phyloP scores from a whole-genome alignment of 2,888 invertebrate species.

The Melangyna quadrimaculata region DNA sequence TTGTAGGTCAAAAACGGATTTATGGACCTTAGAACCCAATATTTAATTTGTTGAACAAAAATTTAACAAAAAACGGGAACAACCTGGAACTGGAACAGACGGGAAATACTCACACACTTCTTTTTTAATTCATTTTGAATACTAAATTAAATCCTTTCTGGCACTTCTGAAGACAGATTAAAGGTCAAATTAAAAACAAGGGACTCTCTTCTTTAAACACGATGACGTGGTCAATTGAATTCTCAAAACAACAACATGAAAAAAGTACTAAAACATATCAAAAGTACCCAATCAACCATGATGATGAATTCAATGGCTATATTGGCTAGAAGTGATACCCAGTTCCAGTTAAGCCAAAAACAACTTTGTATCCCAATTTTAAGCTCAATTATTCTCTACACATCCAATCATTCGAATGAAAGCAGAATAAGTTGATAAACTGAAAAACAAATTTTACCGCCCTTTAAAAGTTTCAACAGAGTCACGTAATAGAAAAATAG shows the following conservation, averaged over 20 bases:
- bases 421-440: slow-evolving; percentile 21
- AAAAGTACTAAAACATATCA: neutral
- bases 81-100: too few relatives aligned
- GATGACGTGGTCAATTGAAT: slow-evolving; percentile 48
- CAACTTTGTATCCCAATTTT: slow-evolving; percentile 48
- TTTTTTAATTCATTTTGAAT: neutral
- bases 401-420: slow-evolving; percentile 52
- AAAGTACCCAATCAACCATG: slow-evolving; percentile 28
- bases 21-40: too few relatives aligned
- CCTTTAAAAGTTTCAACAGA: slow-evolving; percentile 59
- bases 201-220: neutral
- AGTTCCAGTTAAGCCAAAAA: slow-evolving; percentile 8
- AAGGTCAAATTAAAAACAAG: neutral
- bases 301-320: neutral
- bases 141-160: neutral
- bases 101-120: too few relatives aligned
- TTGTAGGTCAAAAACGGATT: too few relatives aligned
- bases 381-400: slow-evolving; percentile 63
- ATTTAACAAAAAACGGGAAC: too few relatives aligned
- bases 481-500: slow-evolving; percentile 13
- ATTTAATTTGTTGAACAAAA: too few relatives aligned
- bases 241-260: neutral
- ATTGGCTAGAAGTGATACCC: neutral
- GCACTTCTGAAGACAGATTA: neutral
- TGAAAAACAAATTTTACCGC: slow-evolving; percentile 43